Evolutionary conservation across 23 tunicate species (phyloP).

Genomic region (Phallusia fumigata): DNA sequence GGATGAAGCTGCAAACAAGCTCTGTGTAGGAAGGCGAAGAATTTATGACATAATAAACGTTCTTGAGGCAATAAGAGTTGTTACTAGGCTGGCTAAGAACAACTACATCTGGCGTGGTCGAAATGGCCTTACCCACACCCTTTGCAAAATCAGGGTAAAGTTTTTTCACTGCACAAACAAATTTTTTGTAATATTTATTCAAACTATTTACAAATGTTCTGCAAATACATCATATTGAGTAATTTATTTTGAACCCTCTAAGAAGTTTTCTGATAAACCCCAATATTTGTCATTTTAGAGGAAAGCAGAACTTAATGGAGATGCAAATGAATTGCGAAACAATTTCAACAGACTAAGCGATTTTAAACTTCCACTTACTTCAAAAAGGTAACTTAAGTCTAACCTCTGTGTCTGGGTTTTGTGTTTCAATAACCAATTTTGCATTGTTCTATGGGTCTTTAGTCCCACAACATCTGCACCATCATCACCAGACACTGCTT

Average conservation of each 20-base stretch:
- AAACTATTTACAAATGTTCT: too few relatives aligned
- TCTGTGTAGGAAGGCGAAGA: conserved; percentile 51
- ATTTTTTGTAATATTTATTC: too few relatives aligned
- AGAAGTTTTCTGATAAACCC: neutral
- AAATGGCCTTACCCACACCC: conserved; percentile 40
- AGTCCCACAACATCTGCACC: neutral
- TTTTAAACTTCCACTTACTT: neutral
- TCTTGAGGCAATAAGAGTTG: conserved; percentile 61
- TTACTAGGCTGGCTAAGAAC: conserved; percentile 57
- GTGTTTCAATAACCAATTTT: neutral
- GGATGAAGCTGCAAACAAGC: conserved; percentile 51
- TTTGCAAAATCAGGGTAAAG: conserved; percentile 44
- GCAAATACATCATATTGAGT: neutral
- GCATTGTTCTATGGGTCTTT: neutral
- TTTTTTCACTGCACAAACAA: too few relatives aligned
- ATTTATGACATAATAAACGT: conserved; percentile 85
- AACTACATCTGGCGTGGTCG: conserved; percentile 71
- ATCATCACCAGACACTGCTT: neutral
- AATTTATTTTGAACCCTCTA: neutral
- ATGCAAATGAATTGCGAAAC: conserved; percentile 1
- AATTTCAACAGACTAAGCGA: neutral
- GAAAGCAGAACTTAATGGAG: conserved; percentile 4
- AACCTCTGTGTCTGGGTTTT: neutral
- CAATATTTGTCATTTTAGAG: neutral
- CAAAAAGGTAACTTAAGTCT: neutral